These are phyloP conservation scores for Acronicta leporina DNA, from an alignment of 2,888 invertebrate genomes.

Conservation along the genomic window DNA sequence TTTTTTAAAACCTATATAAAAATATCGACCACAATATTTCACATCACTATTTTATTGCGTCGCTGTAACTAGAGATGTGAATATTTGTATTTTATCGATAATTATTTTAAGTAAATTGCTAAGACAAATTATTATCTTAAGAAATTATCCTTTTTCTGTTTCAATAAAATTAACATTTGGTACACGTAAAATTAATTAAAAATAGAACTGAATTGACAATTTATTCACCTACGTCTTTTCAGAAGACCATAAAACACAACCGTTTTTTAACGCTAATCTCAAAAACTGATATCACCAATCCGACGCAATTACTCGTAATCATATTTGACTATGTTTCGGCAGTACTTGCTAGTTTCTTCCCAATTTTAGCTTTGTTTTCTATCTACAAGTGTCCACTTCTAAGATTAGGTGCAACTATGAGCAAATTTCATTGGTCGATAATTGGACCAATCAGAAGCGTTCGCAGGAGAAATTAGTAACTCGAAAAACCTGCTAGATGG, in stretches of 20 bases:
- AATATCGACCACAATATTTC: conserved; percentile 25
- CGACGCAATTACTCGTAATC: conserved; percentile 55
- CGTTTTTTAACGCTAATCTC: conserved; percentile 50
- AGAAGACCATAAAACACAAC: conserved; percentile 58
- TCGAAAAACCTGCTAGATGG: conserved; percentile 53
- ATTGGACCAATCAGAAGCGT: conserved; percentile 79
- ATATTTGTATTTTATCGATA: conserved; percentile 26
- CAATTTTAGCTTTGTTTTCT: conserved; percentile 62
- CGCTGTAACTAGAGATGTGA: conserved; percentile 32
- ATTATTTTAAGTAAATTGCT: conserved; percentile 12
- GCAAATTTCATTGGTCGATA: conserved; percentile 78
- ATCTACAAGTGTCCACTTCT: conserved; percentile 82
- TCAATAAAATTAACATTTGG: conserved; percentile 29
- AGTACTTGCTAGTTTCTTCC: conserved; percentile 78
- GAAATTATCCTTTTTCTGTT: conserved; percentile 1
- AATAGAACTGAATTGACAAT: conserved; percentile 51
- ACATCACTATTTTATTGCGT: conserved; percentile 29
- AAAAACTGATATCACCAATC: conserved; percentile 54
- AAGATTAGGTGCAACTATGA: conserved; percentile 82
- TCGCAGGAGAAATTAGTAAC: conserved; percentile 63
- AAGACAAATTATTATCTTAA: conserved; percentile 16
- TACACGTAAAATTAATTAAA: conserved; percentile 44
- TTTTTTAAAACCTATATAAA: conserved; percentile 10
- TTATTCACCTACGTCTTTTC: conserved; percentile 53
- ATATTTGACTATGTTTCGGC: conserved; percentile 72